Evolutionary conservation across 2,797 vertebrate species (phyloP), one percentile per base, ranked within the genome.

Genomic region (Merluccius polli): DNA sequence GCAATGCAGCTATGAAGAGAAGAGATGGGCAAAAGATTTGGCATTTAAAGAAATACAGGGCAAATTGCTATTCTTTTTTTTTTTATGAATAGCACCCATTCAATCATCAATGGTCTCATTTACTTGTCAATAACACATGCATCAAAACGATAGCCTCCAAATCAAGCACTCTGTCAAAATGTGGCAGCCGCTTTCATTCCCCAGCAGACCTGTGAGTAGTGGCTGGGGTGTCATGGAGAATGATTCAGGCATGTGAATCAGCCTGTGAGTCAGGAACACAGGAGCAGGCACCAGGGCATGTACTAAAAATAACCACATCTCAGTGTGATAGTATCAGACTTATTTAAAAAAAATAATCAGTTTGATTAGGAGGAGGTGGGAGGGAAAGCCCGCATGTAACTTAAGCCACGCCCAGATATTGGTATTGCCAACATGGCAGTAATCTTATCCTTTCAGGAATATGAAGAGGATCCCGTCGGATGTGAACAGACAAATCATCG

Each of bases 221-320:
- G 65, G 35, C 73, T 29, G n/a, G 31, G 18, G 52, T 59, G 29
- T 38, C 35, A 77, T 24, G 81, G 70, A 74, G 65, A 77, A 73
- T 78, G 65, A 16, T 69, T 69, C 67, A 16, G 73, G 80, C 71
- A 12, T 75, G 44, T 74, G 72, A 84, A 74, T 85, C 38, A 74
- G 72, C 70, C 75, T 79, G 63, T 75, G 32, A 35, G 75, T 82
- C 73, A 52, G 72, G 73, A 52, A 81, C 78, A 83, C 75, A 70
- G 67, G 73, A 79, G 72, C 67, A 77, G 71, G 69, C 35, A 36
- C 18, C 75, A 87, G 83, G 82, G 48, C 76, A 69, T 24, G 3
- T 36, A 73, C 82, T 79, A 85, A 83, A 88, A 90, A 88, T 83
- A 89, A 79, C 59, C 4, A 74, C 73, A 75, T 73, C 81, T 36